Evolutionary conservation across 2,113 vertebrate genomes (phyloP).

Genomic region (Rhinoderma darwinii): DNA sequence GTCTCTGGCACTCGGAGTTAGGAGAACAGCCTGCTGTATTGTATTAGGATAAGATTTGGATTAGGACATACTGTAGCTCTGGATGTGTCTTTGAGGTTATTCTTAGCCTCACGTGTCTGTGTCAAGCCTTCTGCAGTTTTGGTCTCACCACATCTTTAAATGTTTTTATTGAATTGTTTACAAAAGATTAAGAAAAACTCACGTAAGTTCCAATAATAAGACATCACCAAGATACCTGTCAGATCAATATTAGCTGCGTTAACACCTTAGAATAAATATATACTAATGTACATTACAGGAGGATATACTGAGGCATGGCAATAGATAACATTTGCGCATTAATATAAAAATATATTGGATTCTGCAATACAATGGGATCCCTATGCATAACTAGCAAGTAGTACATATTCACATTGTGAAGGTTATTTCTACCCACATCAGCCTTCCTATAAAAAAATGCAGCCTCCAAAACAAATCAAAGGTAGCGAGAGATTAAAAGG

Average conservation of each 20-base stretch:
- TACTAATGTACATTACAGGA: neutral
- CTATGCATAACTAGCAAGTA: no score
- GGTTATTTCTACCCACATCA: neutral
- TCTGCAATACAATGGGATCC: neutral
- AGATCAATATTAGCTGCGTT: neutral
- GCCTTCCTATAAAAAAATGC: no score
- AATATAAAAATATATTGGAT: neutral
- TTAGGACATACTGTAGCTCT: constrained; percentile 21
- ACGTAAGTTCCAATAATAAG: neutral
- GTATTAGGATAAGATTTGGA: constrained; percentile 49
- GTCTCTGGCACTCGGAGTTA: neutral
- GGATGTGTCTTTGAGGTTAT: constrained; percentile 35
- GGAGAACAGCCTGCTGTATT: constrained; percentile 27
- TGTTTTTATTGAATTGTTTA: neutral
- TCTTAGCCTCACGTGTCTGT: constrained; percentile 42
- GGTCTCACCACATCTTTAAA: neutral
- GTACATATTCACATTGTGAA: neutral
- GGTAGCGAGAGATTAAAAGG: no score
- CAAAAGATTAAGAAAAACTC: neutral
- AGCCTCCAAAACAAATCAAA: no score
- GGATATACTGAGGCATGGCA: neutral
- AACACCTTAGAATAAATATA: neutral
- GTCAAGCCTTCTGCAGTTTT: constrained; percentile 26
- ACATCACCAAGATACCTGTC: neutral
- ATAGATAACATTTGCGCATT: neutral